Evolutionary conservation across 2,888 invertebrate species (phyloP).

Genomic region (Drosophila ochracea): DNA sequence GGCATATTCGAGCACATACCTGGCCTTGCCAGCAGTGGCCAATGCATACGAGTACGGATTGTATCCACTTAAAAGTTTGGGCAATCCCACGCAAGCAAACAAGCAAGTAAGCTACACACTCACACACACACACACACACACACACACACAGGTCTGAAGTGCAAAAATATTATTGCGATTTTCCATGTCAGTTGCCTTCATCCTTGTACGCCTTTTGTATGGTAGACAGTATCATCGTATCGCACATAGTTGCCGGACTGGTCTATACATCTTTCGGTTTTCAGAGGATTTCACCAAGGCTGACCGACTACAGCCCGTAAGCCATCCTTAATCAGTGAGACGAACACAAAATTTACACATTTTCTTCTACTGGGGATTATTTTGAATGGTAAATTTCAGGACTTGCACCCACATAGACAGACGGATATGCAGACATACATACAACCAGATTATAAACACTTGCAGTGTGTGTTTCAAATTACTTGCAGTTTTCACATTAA

Average conservation of each 20-base stretch:
- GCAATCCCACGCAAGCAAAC: not conserved
- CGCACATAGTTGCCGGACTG: conserved; percentile 68
- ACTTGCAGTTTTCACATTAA: not conserved
- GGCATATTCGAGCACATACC: conserved; percentile 41
- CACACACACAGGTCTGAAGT: conserved; percentile 25
- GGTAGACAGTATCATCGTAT: conserved; percentile 56
- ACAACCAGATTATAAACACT: not conserved
- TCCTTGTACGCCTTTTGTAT: conserved; percentile 49
- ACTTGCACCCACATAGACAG: conserved; percentile 15
- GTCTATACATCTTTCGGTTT: conserved; percentile 67
- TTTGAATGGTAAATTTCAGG: conserved; percentile 41
- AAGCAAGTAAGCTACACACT: not conserved
- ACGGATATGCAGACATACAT: not conserved
- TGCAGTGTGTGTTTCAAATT: not conserved
- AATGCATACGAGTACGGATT: conserved; percentile 24
- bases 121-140: not conserved
- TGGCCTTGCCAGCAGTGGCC: conserved; percentile 3
- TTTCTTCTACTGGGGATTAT: conserved; percentile 73
- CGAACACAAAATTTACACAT: conserved; percentile 76
- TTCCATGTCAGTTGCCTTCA: conserved; percentile 70
- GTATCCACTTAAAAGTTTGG: conserved; percentile 29
- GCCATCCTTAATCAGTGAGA: conserved; percentile 76
- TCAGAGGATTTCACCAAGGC: conserved; percentile 63
- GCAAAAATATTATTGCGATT: conserved; percentile 77
- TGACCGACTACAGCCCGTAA: conserved; percentile 40